Evolutionary conservation across 2,113 vertebrate species (phyloP).

Genomic region (Noctilio leporinus): DNA sequence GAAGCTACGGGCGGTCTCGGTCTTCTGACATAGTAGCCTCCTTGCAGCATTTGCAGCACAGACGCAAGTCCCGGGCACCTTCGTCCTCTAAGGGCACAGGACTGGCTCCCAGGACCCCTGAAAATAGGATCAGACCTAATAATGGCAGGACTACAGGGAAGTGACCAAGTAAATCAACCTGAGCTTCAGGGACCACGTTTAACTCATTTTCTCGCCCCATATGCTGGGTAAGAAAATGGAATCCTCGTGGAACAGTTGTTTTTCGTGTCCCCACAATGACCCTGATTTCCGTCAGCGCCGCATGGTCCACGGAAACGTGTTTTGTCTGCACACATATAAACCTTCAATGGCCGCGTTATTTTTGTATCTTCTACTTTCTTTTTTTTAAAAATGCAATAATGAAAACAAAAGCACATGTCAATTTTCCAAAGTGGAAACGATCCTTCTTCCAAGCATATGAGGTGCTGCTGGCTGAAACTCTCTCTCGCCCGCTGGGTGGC

Average conservation of each 20-base stretch:
- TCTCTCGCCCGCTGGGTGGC: fast-evolving
- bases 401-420: not conserved
- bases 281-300: not conserved
- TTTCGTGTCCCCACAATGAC: fast-evolving
- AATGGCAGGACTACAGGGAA: not conserved
- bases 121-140: not conserved
- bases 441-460: not conserved
- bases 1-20: not conserved
- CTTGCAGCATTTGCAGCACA: not conserved
- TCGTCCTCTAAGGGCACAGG: not conserved
- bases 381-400: not conserved
- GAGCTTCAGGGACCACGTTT: not conserved
- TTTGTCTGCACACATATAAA: not conserved
- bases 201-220: not conserved
- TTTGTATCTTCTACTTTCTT: not conserved
- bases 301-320: not conserved
- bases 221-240: not conserved
- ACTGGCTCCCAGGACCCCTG: no score
- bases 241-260: not conserved
- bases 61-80: fast-evolving
- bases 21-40: not conserved
- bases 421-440: not conserved
- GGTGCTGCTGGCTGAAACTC: not conserved
- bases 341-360: not conserved
- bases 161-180: not conserved